These are phyloP conservation scores for Phyllopteryx taeniolatus DNA, from an alignment of 2,113 vertebrate species.

Conservation along the genomic window DNA sequence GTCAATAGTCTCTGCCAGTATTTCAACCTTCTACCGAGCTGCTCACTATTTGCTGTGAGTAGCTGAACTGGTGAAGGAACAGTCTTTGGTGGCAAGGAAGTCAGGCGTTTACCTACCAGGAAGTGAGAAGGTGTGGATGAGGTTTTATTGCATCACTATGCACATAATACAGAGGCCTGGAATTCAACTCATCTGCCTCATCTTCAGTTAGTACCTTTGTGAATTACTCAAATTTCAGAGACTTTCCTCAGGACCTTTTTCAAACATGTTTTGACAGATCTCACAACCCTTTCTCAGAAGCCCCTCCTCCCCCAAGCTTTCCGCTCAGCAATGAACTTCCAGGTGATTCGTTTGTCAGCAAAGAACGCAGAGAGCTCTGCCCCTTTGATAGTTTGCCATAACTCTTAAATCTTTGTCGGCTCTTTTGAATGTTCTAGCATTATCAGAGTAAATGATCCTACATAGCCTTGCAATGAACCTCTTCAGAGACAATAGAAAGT, in stretches of 20 bases:
- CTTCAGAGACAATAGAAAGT: neutral
- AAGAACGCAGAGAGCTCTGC: constrained; percentile 5
- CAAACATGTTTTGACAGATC: constrained; percentile 7
- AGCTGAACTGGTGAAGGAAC: neutral
- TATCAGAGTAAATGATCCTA: constrained; percentile 14
- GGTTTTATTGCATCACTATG: neutral
- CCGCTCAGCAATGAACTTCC: neutral
- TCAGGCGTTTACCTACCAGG: constrained; percentile 2
- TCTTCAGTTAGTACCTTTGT: neutral
- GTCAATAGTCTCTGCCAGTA: neutral
- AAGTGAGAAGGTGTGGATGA: constrained; percentile 11
- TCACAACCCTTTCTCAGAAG: constrained; percentile 19
- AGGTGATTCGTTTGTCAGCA: constrained; percentile 1
- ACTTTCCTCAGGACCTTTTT: neutral
- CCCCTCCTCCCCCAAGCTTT: constrained; percentile 9
- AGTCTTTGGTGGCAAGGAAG: no score
- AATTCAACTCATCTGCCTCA: constrained; percentile 3
- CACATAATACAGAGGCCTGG: neutral
- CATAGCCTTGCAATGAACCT: constrained; percentile 9
- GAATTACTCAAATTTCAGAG: constrained; percentile 5
- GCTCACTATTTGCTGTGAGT: neutral
- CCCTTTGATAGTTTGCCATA: neutral
- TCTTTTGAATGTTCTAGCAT: constrained; percentile 13
- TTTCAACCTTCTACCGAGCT: neutral
- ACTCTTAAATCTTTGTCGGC: constrained; percentile 9